Evolutionary conservation across 2,888 invertebrate species (phyloP).

Genomic region (Gymnosoma rotundatum): DNA sequence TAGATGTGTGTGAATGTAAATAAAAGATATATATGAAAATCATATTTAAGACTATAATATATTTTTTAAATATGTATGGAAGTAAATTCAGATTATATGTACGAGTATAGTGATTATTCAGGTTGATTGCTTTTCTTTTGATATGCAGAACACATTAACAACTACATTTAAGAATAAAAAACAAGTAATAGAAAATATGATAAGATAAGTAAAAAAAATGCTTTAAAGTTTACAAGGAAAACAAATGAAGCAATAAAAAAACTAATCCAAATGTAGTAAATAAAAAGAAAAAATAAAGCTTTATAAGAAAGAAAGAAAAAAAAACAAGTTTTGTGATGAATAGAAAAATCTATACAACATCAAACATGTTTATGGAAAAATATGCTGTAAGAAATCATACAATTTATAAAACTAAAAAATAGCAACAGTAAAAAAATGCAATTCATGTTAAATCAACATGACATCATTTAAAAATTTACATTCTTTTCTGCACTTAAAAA

Average conservation of each 20-base stretch:
- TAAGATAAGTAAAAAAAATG: conserved; percentile 36
- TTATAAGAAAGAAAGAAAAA: background rate
- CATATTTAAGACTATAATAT: conserved; percentile 2
- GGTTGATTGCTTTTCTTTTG: conserved; percentile 72
- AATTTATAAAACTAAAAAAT: conserved; percentile 1
- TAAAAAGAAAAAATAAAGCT: conserved; percentile 1
- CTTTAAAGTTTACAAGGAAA: conserved; percentile 31
- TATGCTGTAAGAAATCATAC: background rate
- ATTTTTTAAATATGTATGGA: background rate
- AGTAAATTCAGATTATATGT: conserved; percentile 7
- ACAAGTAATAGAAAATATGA: conserved; percentile 39
- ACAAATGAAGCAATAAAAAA: conserved; percentile 43
- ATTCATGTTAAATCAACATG: conserved; percentile 69
- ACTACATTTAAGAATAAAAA: conserved; percentile 28
- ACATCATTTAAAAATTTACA: conserved; percentile 59
- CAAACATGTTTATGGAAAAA: conserved; percentile 21
- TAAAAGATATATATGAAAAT: background rate
- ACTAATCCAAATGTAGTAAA: conserved; percentile 42
- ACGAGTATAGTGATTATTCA: conserved; percentile 64
- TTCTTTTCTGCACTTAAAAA: conserved; percentile 31
- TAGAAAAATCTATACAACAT: conserved; percentile 37
- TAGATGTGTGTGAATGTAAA: too few species aligned
- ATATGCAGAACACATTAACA: conserved; percentile 34
- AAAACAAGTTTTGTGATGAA: conserved; percentile 15
- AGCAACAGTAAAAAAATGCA: conserved; percentile 35